These are phyloP conservation scores for Stenoptilia bipunctidactyla DNA, from an alignment of 2,888 invertebrate species.

Conservation along the genomic window DNA sequence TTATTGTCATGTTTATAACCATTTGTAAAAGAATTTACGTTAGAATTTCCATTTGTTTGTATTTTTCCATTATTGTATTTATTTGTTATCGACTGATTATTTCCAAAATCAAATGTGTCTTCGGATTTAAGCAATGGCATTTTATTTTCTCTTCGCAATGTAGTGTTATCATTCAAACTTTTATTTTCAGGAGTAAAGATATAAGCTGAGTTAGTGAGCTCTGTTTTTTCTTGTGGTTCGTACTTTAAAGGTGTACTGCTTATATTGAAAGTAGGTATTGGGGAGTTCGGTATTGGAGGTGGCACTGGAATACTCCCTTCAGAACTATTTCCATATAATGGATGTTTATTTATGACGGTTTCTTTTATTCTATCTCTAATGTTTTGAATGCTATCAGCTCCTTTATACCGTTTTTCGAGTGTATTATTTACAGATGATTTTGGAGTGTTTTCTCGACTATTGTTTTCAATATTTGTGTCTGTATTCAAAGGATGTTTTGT, in stretches of 20 bases:
- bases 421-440: constrained; percentile 34
- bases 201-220: no score
- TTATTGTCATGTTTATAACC: background rate
- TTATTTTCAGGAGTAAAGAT: no score
- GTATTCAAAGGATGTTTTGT: constrained; percentile 62
- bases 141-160: no score
- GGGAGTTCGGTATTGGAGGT: constrained; percentile 51
- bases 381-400: constrained; percentile 33
- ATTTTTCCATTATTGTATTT: constrained; percentile 6
- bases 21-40: background rate
- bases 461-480: constrained; percentile 45
- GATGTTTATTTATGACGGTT: constrained; percentile 41
- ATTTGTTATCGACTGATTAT: constrained; percentile 2
- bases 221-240: no score
- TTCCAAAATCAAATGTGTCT: background rate
- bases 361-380: constrained; percentile 50
- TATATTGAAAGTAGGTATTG: constrained; percentile 43
- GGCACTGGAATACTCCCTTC: constrained; percentile 37
- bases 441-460: constrained; percentile 37
- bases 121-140: constrained; percentile 1
- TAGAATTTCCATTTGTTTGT: background rate
- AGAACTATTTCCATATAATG: constrained; percentile 19
- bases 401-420: constrained; percentile 38
- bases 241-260: constrained; percentile 13
- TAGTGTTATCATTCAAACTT: no score